These are phyloP conservation scores for Oplegnathus fasciatus DNA, from an alignment of 2,113 vertebrate genomes.

Conservation along the genomic window DNA sequence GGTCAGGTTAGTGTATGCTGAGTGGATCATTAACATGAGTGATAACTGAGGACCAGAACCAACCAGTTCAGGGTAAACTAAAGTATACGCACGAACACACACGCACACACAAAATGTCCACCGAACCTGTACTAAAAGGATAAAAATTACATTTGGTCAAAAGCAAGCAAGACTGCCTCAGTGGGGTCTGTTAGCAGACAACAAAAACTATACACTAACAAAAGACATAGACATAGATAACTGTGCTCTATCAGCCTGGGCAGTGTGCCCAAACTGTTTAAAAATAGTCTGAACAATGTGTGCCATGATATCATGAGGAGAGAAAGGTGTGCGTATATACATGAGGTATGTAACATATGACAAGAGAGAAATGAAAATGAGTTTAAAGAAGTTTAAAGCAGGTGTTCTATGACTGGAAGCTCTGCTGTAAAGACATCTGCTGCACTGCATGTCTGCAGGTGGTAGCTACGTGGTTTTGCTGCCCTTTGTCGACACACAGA, in stretches of 20 bases:
- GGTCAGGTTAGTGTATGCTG: background rate
- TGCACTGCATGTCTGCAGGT: background rate
- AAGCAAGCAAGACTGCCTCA: background rate
- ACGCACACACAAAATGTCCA: background rate
- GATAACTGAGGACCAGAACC: constrained; percentile 25
- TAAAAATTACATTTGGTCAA: background rate
- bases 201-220: too few species aligned
- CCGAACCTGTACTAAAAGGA: background rate
- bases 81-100: background rate
- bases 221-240: too few species aligned
- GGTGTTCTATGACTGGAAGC: background rate
- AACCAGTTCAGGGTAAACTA: constrained; percentile 21
- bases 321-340: too few species aligned
- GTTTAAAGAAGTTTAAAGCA: too few species aligned
- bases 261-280: too few species aligned
- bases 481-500: background rate
- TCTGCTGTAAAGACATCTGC: too few species aligned
- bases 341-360: background rate
- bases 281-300: too few species aligned
- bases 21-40: constrained; percentile 60
- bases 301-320: too few species aligned
- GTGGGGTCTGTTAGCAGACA: background rate
- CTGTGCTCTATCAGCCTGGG: too few species aligned
- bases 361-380: background rate
- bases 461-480: background rate